These are phyloP conservation scores for Ochropleura plecta DNA, from an alignment of 2,888 invertebrate genomes.

Conservation along the genomic window DNA sequence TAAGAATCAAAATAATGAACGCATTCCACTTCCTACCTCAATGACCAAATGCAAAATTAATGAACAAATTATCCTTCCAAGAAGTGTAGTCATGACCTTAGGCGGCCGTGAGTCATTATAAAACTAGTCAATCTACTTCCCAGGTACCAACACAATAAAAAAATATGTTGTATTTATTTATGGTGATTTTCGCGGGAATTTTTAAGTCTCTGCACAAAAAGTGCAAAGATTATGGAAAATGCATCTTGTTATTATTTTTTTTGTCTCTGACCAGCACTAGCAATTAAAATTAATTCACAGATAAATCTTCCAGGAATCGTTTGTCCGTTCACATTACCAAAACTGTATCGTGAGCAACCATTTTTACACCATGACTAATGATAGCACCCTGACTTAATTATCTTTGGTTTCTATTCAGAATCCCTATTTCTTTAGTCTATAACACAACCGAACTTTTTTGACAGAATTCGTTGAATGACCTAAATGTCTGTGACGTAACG, in stretches of 20 bases:
- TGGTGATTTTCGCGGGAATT: slow-evolving; percentile 39
- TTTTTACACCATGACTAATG: not conserved
- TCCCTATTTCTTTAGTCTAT: not conserved
- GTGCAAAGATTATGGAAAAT: slow-evolving; percentile 39
- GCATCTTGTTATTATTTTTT: not conserved
- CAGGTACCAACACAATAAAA: slow-evolving; percentile 60
- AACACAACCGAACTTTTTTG: not conserved
- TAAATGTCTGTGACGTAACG: too few relatives aligned
- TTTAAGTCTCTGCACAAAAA: slow-evolving; percentile 45
- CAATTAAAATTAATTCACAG: not conserved
- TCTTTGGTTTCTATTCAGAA: not conserved
- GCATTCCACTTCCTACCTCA: slow-evolving; percentile 65
- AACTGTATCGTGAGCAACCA: not conserved
- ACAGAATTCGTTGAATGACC: not conserved
- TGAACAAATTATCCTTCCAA: slow-evolving; percentile 73
- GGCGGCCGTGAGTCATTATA: slow-evolving; percentile 61
- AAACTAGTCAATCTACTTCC: slow-evolving; percentile 66
- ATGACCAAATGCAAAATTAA: slow-evolving; percentile 68
- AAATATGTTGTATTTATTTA: slow-evolving; percentile 42
- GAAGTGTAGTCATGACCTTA: slow-evolving; percentile 72
- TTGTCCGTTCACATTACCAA: not conserved
- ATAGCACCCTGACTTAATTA: not conserved
- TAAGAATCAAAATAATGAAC: slow-evolving; percentile 45
- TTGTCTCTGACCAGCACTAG: not conserved
- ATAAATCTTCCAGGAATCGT: not conserved